Conservation (phyloP, 2,888 invertebrate species). For the Cosmorhoe ocellata region DNA sequence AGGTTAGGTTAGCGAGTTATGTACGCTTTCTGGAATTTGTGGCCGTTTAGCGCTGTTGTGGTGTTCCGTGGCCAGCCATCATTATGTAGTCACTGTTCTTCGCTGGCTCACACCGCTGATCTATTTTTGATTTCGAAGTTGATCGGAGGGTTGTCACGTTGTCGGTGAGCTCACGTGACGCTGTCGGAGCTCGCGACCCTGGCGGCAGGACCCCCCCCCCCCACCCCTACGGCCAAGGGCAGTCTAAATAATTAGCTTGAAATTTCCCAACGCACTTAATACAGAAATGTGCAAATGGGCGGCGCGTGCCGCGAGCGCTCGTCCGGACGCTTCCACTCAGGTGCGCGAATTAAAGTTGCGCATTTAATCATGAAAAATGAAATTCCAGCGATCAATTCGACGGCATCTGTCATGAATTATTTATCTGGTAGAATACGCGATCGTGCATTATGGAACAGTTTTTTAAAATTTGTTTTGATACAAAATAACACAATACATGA, state of each 20-base stretch:
- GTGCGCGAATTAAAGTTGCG: not conserved
- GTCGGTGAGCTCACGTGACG: too few relatives aligned
- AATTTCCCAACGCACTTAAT: too few relatives aligned
- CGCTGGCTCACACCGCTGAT: too few relatives aligned
- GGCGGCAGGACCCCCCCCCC: too few relatives aligned
- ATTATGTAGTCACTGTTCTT: too few relatives aligned
- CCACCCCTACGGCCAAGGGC: too few relatives aligned
- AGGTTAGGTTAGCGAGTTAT: slow-evolving; percentile 24
- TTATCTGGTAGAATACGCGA: slow-evolving; percentile 3
- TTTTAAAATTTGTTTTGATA: not conserved
- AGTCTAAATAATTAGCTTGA: too few relatives aligned
- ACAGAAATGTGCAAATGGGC: too few relatives aligned
- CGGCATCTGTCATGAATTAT: slow-evolving; percentile 8
- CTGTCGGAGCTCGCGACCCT: too few relatives aligned
- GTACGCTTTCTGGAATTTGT: slow-evolving; percentile 21
- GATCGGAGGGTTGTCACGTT: too few relatives aligned
- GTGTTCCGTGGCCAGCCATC: not conserved
- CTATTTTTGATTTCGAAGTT: too few relatives aligned
- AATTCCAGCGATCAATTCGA: slow-evolving; percentile 5
- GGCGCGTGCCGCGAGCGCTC: not conserved
- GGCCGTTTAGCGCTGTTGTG: slow-evolving; percentile 10
- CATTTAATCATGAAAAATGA: slow-evolving; percentile 9
- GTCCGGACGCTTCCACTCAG: not conserved
- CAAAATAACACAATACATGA: too few relatives aligned
- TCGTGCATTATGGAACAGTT: not conserved